Evolutionary conservation across 1,140 invertebrate species (phyloP), one percentile per base, ranked within the genome.

Genomic region (Zelostemma sp.): DNA sequence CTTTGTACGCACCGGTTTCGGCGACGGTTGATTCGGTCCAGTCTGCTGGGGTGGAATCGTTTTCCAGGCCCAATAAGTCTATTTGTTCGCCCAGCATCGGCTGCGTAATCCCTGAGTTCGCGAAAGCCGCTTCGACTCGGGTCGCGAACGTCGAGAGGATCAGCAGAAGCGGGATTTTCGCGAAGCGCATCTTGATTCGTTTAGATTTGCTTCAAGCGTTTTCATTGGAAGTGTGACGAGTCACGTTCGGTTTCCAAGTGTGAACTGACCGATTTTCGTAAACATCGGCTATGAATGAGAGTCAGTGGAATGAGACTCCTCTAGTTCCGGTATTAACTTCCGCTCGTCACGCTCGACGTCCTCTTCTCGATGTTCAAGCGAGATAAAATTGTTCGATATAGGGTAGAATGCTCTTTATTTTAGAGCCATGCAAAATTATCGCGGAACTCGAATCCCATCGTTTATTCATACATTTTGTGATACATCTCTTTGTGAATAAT

Each of bases 301-400:
- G 46, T 16, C 55, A 68, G 61, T 47, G 61, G 66, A 78, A 74
- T 70, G 45, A 57, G 56, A 53, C 72, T 64, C 70, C 70, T 72
- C 66, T 56, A 75, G 67, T 81, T 81, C 80, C 80, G 80, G 80
- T 57, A 73, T 80, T 75, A 55, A 50, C 54, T 80, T 81, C 80
- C 80, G 78, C 67, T 49, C 61, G 77, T 80, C 70, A 80, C 75
- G 78, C 77, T 75, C 54, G 35, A 59, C 21, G 60, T 59, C 3
- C 21, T 25, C 71, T 17, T 56, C 47, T 31, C 46, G 63, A 56
- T 56, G 63, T 67, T 67, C 53, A 69, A 65, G 73, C 80, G 68
- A 76, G 77, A 80, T 76, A 72, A 16, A 41, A 28, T 14, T 51
- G n/a, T 56, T 67, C 45, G 45, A 65, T 71, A 66, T 62, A 66